These are phyloP conservation scores for Erebia aethiops DNA, from an alignment of 2,888 invertebrate species.

Conservation along the genomic window DNA sequence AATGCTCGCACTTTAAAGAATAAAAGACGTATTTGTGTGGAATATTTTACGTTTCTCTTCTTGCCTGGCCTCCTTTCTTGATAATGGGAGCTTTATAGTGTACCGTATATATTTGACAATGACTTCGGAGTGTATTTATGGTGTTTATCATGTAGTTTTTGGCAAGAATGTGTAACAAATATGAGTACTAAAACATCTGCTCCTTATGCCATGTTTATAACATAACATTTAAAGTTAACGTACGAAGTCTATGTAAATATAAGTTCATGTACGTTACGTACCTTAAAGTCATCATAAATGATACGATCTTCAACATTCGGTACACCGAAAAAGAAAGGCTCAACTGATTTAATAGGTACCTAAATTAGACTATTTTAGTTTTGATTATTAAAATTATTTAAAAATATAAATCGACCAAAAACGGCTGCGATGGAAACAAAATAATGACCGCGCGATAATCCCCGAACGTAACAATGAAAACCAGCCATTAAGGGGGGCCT, in stretches of 20 bases:
- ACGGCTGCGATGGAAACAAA: constrained; percentile 29
- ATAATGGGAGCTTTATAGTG: constrained; percentile 12
- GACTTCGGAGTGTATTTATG: neutral
- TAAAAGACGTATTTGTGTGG: constrained; percentile 24
- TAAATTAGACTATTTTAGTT: neutral
- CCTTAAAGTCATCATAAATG: too few species aligned
- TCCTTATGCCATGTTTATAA: neutral
- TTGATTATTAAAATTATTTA: neutral
- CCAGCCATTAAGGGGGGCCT: constrained; percentile 61
- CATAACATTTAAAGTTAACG: too few species aligned
- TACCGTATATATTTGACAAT: constrained; percentile 9
- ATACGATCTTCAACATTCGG: too few species aligned
- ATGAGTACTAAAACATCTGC: neutral
- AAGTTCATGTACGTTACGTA: too few species aligned
- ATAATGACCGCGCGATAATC: constrained; percentile 44
- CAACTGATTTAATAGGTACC: too few species aligned
- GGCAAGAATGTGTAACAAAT: neutral
- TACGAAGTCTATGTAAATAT: too few species aligned
- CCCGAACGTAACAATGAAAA: constrained; percentile 45
- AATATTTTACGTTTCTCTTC: constrained; percentile 27
- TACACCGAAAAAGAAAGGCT: too few species aligned
- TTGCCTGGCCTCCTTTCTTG: constrained; percentile 24
- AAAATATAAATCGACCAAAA: neutral
- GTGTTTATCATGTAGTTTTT: neutral
- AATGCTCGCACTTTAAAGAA: constrained; percentile 28